Evolutionary conservation across 2,888 invertebrate genomes (phyloP).

Genomic region (Parelbella ahira): DNA sequence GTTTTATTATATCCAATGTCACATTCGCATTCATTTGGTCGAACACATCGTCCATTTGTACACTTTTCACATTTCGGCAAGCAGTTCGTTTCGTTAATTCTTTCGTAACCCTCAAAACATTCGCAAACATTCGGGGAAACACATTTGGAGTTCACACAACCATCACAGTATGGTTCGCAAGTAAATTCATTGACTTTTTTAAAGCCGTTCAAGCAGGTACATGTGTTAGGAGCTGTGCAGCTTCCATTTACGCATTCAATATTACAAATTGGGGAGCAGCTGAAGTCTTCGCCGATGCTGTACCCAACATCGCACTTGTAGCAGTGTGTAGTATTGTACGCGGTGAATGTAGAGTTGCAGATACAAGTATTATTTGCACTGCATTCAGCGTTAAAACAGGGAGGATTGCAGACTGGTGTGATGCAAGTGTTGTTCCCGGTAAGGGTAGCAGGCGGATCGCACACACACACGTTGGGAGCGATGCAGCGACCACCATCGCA

Average conservation of each 20-base stretch:
- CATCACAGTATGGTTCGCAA: slow-evolving; percentile 34
- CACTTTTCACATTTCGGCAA: slow-evolving; percentile 39
- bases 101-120: slow-evolving; percentile 30
- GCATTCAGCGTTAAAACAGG: slow-evolving; percentile 57
- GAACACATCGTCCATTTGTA: slow-evolving; percentile 60
- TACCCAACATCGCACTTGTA: slow-evolving; percentile 44
- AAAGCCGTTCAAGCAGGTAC: slow-evolving; percentile 46
- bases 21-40: slow-evolving; percentile 82
- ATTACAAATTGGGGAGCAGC: slow-evolving; percentile 34
- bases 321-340: slow-evolving; percentile 52
- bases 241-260: slow-evolving; percentile 34
- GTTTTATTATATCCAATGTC: slow-evolving; percentile 66
- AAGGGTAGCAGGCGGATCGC: slow-evolving; percentile 48
- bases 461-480: slow-evolving; percentile 56
- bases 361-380: slow-evolving; percentile 50
- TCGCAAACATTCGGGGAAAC: slow-evolving; percentile 29
- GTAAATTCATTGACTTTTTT: slow-evolving; percentile 33
- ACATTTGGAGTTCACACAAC: slow-evolving; percentile 30
- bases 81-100: slow-evolving; percentile 30
- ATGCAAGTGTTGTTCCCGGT: slow-evolving; percentile 50
- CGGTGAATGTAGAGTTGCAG: slow-evolving; percentile 44
- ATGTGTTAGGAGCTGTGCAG: slow-evolving; percentile 47
- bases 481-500: slow-evolving; percentile 68
- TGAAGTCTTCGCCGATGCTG: slow-evolving; percentile 27
- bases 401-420: slow-evolving; percentile 44